These are phyloP conservation scores for Cathartes aura DNA, from an alignment of 2,113 vertebrate genomes.

Conservation along the genomic window DNA sequence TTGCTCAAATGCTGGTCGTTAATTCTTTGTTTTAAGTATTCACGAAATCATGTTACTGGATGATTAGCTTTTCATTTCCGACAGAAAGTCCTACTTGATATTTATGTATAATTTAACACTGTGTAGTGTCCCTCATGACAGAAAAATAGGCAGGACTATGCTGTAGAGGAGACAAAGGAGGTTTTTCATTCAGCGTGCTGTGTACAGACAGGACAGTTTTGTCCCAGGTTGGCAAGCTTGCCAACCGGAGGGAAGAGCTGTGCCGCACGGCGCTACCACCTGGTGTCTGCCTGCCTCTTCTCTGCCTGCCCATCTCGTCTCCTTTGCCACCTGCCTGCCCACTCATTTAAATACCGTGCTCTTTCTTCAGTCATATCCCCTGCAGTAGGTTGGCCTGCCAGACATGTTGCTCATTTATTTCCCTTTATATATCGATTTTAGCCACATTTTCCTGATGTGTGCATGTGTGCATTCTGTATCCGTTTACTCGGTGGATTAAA, in stretches of 20 bases:
- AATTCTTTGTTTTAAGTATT: slow-evolving; percentile 29
- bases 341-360: neutral
- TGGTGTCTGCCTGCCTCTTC: neutral
- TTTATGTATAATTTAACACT: neutral
- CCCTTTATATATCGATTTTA: neutral
- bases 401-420: neutral
- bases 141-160: neutral
- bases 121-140: neutral
- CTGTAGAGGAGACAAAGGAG: neutral
- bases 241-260: neutral
- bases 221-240: neutral
- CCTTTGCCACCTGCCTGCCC: neutral
- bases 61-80: slow-evolving; percentile 7
- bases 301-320: neutral
- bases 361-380: neutral
- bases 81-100: slow-evolving; percentile 1
- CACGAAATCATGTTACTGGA: neutral
- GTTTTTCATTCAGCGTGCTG: neutral
- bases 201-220: neutral
- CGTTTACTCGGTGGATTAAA: neutral
- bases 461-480: neutral
- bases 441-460: neutral
- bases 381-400: neutral
- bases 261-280: accelerated
- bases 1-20: neutral